These are phyloP conservation scores for Calephelis perditalis DNA, from an alignment of 2,888 invertebrate species.

Conservation along the genomic window DNA sequence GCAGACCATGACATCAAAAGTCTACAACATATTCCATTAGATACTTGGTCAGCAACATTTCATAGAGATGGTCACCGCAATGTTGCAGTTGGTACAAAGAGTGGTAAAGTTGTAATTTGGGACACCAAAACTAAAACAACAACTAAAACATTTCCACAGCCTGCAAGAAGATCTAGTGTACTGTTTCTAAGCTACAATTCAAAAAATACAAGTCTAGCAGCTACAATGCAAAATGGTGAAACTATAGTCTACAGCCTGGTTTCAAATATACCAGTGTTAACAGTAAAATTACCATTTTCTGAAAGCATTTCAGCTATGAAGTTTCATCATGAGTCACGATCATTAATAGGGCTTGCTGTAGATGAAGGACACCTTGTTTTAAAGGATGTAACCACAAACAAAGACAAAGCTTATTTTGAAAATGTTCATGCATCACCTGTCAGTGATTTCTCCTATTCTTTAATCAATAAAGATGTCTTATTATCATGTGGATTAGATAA, in stretches of 20 bases:
- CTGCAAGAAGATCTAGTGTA: slow-evolving; percentile 55
- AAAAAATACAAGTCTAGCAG: slow-evolving; percentile 68
- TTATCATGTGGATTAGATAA: slow-evolving; percentile 77
- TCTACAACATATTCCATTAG: slow-evolving; percentile 64
- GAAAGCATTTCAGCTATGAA: slow-evolving; percentile 68
- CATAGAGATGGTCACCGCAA: slow-evolving; percentile 67
- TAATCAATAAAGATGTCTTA: slow-evolving; percentile 74
- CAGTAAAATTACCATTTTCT: slow-evolving; percentile 58
- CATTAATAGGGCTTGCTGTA: slow-evolving; percentile 66
- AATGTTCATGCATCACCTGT: slow-evolving; percentile 77
- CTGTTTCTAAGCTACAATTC: slow-evolving; percentile 66
- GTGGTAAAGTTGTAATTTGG: slow-evolving; percentile 70
- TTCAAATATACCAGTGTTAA: slow-evolving; percentile 65
- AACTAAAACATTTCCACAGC: slow-evolving; percentile 64
- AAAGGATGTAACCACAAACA: slow-evolving; percentile 63
- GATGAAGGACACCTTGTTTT: slow-evolving; percentile 70
- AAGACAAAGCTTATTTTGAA: slow-evolving; percentile 65
- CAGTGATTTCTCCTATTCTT: slow-evolving; percentile 76
- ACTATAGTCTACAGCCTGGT: slow-evolving; percentile 69
- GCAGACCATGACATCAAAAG: slow-evolving; percentile 63
- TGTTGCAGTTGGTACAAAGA: slow-evolving; percentile 64
- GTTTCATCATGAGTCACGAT: slow-evolving; percentile 67
- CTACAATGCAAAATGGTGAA: slow-evolving; percentile 69
- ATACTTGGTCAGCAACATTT: slow-evolving; percentile 68
- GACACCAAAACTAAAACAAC: slow-evolving; percentile 67